phyloP scores from a whole-genome alignment of 2,797 vertebrate species.

The Catharus ustulatus region DNA sequence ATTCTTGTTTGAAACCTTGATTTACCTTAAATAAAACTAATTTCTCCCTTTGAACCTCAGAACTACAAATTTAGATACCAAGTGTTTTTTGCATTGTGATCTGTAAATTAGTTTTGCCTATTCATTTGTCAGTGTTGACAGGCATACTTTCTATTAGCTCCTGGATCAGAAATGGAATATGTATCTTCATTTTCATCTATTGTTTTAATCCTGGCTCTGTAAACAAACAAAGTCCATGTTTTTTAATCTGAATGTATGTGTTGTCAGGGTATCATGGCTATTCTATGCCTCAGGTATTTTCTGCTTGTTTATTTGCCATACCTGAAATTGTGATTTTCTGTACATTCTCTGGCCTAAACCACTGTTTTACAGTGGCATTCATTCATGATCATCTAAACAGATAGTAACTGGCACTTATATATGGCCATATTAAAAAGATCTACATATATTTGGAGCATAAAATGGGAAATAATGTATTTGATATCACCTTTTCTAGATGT shows the following conservation, averaged over 20 bases:
- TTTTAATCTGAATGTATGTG: neutral
- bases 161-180: slow-evolving; percentile 52
- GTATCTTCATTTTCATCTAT: slow-evolving; percentile 20
- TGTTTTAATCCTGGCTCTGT: slow-evolving; percentile 20
- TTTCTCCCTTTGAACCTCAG: slow-evolving; percentile 13
- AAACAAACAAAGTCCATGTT: slow-evolving; percentile 25
- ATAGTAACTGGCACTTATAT: slow-evolving; percentile 70
- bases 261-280: neutral
- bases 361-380: slow-evolving; percentile 8
- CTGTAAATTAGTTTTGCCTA: slow-evolving; percentile 48
- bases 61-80: neutral
- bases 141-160: slow-evolving; percentile 63
- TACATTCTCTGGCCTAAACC: slow-evolving; percentile 60
- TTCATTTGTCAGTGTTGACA: slow-evolving; percentile 72
- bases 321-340: neutral
- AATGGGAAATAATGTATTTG: slow-evolving; percentile 66
- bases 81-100: slow-evolving; percentile 42
- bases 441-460: slow-evolving; percentile 56
- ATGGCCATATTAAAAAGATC: slow-evolving; percentile 72
- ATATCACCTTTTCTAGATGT: slow-evolving; percentile 52
- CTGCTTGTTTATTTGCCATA: slow-evolving; percentile 1
- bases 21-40: neutral
- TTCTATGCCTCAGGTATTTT: neutral
- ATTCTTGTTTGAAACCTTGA: neutral
- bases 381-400: slow-evolving; percentile 65